These are phyloP conservation scores for Illadopsis cleaveri DNA, from an alignment of 2,113 vertebrate species.

Conservation along the genomic window DNA sequence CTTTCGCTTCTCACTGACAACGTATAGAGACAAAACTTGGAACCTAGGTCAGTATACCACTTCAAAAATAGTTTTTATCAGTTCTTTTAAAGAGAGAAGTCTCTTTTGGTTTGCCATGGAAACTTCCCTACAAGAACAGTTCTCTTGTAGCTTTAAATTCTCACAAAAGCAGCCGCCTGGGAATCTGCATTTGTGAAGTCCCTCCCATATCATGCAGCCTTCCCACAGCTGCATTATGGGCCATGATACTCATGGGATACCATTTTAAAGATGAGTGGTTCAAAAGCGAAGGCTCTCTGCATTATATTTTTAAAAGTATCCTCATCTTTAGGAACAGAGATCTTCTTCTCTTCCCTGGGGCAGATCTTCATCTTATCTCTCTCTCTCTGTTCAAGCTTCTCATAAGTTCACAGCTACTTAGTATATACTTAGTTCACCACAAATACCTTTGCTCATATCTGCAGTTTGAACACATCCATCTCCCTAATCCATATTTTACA, in stretches of 20 bases:
- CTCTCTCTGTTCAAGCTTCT: neutral
- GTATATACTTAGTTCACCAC: neutral
- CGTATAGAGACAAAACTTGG: neutral
- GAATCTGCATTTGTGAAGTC: neutral
- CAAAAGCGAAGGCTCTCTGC: neutral
- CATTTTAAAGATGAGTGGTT: neutral
- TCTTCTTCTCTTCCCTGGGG: neutral
- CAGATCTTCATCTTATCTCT: neutral
- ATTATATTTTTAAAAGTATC: neutral
- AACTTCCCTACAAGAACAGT: neutral
- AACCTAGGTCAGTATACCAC: neutral
- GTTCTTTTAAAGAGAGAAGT: neutral
- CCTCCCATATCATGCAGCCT: neutral
- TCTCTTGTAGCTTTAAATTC: neutral
- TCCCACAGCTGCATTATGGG: neutral
- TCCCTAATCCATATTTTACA: neutral
- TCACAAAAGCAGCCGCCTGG: neutral
- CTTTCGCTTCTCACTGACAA: neutral
- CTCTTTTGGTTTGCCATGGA: neutral
- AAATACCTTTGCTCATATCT: neutral
- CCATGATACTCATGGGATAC: neutral
- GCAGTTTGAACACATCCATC: neutral
- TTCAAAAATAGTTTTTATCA: neutral
- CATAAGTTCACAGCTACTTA: neutral
- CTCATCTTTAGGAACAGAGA: neutral